Evolutionary conservation across 2,888 invertebrate species (phyloP), one percentile per base, ranked within the genome.

Genomic region (Leptodirus hochenwartii): DNA sequence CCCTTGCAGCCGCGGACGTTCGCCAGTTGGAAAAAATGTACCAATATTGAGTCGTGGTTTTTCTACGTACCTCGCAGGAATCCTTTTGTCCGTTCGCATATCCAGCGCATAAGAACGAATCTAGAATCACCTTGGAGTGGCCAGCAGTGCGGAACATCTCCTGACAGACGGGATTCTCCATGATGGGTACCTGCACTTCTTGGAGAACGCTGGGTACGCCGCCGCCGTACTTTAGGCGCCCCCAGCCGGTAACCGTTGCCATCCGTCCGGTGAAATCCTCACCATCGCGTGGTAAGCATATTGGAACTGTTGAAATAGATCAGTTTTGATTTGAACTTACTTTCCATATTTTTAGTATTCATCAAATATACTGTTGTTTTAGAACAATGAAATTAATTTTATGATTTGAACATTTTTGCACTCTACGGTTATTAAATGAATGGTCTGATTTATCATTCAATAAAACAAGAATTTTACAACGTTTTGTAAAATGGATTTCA

Each of bases 161-260:
- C 51, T 90, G 88, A 50, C 90, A 90, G 8, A 85, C 81, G 39
- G 69, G 69, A 53, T 90, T 90, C 49, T 85, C 82, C 58, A 90
- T 82, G 36, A 90, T 75, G 17, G 90, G 90, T 14, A 90, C 87
- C 63, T 79, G 76, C 2, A 90, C 90, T 61, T 87, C 85, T 53
- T 90, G 87, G 15, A 90, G 58, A 3, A 85, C 72, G 4, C 82
- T 80, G 0, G 90, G 90, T 2, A 90, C 84, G 8, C 82, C 82
- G 9, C 90, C 90, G 6, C 82, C 81, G 47, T 88, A 88, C 53
- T 82, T 84, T 22, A 88, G 65, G 10, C 88, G 67, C 1, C 90
- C 90, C 88, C 88, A 90, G 2, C 90, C 90, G 0, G 87, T 85
- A 3, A 90, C 88, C 0, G 80, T 81, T 0, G 85, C 90, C 65